A percentile compares a stretch with the other conserved stretches of the same genome.
Conservation (phyloP, 2,888 invertebrate species). For the Thecocarcelia acutangulata region DNA sequence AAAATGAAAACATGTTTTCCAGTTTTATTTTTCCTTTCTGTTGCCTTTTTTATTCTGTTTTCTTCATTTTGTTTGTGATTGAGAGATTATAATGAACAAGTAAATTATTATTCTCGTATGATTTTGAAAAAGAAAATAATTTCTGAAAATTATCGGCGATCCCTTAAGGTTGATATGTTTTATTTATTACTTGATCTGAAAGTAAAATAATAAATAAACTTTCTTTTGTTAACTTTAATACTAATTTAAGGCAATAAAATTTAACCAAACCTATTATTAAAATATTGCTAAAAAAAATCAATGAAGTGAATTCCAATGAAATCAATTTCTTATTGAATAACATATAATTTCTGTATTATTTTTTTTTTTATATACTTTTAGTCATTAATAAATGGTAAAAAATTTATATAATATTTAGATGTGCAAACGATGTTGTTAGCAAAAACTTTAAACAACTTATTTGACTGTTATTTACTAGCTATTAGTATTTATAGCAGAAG, state of each 20-base stretch:
- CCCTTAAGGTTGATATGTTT: conserved; percentile 33
- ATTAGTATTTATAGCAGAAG: too few relatives aligned
- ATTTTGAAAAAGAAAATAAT: background rate
- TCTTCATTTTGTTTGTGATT: conserved; percentile 28
- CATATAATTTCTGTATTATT: too few relatives aligned
- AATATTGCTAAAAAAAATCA: background rate
- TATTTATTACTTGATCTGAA: conserved; percentile 42
- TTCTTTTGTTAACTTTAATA: conserved; percentile 39
- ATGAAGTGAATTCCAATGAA: too few relatives aligned
- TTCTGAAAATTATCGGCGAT: conserved; percentile 3
- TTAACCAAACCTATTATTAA: background rate
- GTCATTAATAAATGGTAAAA: too few relatives aligned
- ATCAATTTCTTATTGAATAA: too few relatives aligned
- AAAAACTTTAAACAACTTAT: too few relatives aligned
- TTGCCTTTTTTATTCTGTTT: conserved; percentile 28
- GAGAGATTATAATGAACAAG: conserved; percentile 47
- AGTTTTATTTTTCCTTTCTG: conserved; percentile 45
- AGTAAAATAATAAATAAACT: conserved; percentile 50
- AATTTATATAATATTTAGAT: too few relatives aligned
- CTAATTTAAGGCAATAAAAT: conserved; percentile 15
- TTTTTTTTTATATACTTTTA: too few relatives aligned
- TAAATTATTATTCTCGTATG: conserved; percentile 32
- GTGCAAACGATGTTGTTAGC: too few relatives aligned
- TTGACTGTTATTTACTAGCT: too few relatives aligned
- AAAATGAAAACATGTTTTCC: conserved; percentile 41